A percentile compares a stretch with the other conserved stretches of the same genome.
Conservation (phyloP, 2,113 vertebrate genomes). For the Pangasianodon hypophthalmus region DNA sequence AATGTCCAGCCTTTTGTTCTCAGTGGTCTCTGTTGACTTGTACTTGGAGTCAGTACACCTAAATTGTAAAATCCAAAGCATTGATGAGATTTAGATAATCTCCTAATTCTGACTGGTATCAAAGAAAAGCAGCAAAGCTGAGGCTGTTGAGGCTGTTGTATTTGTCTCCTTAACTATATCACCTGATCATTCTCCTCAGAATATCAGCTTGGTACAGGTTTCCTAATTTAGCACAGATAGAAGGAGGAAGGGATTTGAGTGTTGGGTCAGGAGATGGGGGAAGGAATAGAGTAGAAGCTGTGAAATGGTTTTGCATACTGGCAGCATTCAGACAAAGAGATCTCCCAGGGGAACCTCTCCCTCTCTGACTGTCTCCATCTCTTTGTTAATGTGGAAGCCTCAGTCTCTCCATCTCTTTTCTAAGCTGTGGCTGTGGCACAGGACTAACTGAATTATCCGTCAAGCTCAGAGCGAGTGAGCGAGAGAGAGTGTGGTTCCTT, state of each 20-base stretch:
- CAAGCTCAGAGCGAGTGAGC: conserved; percentile 31
- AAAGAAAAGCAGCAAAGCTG: not conserved
- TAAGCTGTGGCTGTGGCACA: conserved; percentile 45
- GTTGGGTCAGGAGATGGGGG: conserved; percentile 45
- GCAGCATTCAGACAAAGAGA: conserved; percentile 53
- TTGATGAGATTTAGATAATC: not conserved
- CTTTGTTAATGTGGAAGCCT: conserved; percentile 48
- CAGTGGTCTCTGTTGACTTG: not conserved
- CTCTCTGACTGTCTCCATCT: conserved; percentile 38
- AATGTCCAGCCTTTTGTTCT: not conserved
- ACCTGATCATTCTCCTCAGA: conserved; percentile 27
- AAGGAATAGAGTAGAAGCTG: conserved; percentile 34
- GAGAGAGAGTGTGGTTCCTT: not conserved
- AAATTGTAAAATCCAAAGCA: not conserved
- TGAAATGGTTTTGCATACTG: conserved; percentile 43
- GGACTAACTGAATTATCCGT: conserved; percentile 51
- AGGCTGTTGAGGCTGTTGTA: conserved; percentile 14
- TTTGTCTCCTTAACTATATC: not conserved
- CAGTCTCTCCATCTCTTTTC: conserved; percentile 12
- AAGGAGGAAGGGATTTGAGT: conserved; percentile 6
- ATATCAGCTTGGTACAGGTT: conserved; percentile 1
- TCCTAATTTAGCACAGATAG: conserved; percentile 31
- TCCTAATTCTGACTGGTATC: no score
- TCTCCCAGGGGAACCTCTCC: conserved; percentile 50
- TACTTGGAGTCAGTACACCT: not conserved